phyloP scores from a whole-genome alignment of 92 coral and sea anemone species.

The Phenganax stokvisi region DNA sequence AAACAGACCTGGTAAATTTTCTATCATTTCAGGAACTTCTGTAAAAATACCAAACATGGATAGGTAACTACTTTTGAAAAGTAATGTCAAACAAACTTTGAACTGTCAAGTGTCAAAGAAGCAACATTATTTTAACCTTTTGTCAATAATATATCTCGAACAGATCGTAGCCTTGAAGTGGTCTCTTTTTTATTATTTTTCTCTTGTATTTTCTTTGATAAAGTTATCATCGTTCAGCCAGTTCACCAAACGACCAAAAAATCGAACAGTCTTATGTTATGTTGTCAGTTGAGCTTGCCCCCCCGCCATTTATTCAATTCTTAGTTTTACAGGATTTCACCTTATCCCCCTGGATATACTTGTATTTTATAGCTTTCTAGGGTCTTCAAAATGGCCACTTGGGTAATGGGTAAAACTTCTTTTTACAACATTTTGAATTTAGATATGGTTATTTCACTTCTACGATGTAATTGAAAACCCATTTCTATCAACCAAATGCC shows the following conservation, averaged over 20 bases:
- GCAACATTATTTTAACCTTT: constrained; percentile 58
- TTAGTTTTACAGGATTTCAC: no score
- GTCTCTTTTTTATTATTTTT: constrained; percentile 83
- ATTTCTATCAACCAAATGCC: no score
- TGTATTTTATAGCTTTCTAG: not conserved
- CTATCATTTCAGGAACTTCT: constrained; percentile 94
- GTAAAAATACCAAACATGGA: not conserved
- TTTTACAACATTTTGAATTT: not conserved
- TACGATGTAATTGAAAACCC: no score
- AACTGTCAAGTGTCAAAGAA: not conserved
- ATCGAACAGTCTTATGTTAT: constrained; percentile 24
- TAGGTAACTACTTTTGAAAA: not conserved
- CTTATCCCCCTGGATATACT: not conserved
- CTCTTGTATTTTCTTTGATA: constrained; percentile 91
- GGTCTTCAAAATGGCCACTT: not conserved
- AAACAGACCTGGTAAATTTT: constrained; percentile 73
- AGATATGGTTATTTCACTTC: no score
- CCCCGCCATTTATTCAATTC: no score
- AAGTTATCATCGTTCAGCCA: constrained; percentile 71
- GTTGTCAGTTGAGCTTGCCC: not conserved
- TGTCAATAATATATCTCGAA: constrained; percentile 74
- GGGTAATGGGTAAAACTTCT: not conserved
- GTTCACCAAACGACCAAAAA: constrained; percentile 41
- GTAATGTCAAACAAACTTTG: not conserved
- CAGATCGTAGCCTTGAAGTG: constrained; percentile 58